Conservation (phyloP, 2,113 vertebrate genomes). For the Syrrhaptes paradoxus region DNA sequence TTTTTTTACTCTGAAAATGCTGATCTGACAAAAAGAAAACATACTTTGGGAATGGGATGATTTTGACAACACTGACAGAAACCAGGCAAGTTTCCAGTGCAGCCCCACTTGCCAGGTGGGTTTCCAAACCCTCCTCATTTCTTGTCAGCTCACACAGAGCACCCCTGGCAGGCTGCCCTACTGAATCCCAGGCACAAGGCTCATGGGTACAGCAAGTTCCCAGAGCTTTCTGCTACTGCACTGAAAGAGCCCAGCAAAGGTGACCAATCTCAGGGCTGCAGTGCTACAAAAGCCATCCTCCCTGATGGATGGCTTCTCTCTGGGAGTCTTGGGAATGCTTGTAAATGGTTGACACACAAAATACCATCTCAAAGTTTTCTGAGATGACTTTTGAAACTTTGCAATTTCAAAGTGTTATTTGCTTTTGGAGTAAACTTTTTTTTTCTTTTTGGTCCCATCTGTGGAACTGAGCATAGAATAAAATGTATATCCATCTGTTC, state of each 20-base stretch:
- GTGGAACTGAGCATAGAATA: not conserved
- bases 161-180: slow-evolving; percentile 20
- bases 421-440: not conserved
- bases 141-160: not conserved
- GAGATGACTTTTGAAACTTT: not conserved
- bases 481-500: not conserved
- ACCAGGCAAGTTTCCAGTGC: slow-evolving; percentile 21
- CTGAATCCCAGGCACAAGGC: not conserved
- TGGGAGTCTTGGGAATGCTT: not conserved
- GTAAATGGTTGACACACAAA: not conserved
- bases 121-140: slow-evolving; percentile 22
- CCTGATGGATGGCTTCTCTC: not conserved
- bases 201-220: not conserved
- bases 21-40: not conserved
- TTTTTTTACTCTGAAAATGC: not conserved
- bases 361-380: not conserved
- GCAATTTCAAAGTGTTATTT: not conserved
- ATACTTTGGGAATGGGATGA: slow-evolving; percentile 13
- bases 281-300: not conserved
- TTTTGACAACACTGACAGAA: slow-evolving; percentile 46
- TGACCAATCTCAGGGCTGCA: not conserved
- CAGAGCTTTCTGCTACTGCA: not conserved
- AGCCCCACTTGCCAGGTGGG: slow-evolving; percentile 42
- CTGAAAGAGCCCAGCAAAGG: not conserved
- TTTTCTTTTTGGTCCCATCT: not conserved